Evolutionary conservation across 2,113 vertebrate species (phyloP), one percentile per base, ranked within the genome.

Genomic region (Ploceus nigricollis): DNA sequence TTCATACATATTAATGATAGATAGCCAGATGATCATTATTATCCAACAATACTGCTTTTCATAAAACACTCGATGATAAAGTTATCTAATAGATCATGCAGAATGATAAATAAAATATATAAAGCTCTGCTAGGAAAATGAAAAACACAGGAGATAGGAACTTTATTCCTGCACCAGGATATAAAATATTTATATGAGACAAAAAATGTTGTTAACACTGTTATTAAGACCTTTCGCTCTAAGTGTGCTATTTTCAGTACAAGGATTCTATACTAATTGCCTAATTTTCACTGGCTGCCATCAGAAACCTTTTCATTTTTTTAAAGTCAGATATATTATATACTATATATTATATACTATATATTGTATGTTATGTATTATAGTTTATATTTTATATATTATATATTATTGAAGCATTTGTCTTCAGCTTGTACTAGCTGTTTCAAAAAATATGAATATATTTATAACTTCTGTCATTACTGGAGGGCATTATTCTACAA

Each of bases 151-250:
- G 25, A 82, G 33, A 42, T 5, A 58, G 35, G 44, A 84, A 84
- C 69, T 89, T 84, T 56, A 81, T 77, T 94, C 47, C 64, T 56
- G 18, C 22, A 64, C 18, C 61, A 86, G 78, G 54, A 54, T 39
- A 39, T 89, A 76, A 94, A 94, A 89, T 87, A 96, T 94, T 96
- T 66, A 81, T 88, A 60, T 54, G 60, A 71, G n/a, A 73, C 86
- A 83, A 92, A 68, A 69, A 15, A 12, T 37, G 9, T 17, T 70
- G 33, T 39, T 80, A 76, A 42, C 21, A n/a, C 61, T 80, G 31
- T 72, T 93, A 89, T 73, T 51, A 93, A 60, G 71, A 88, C 51
- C 64, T 93, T 73, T 83, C 28, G 30, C 48, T 86, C 60, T 44
- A 64, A 60, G 44, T 64, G 53, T 17, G 18, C 9, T 35, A 2